A percentile compares a stretch with the other conserved stretches of the same genome.
phyloP scores from a whole-genome alignment of 30 jellyfish, hydroid and myxozoan genomes.

The Turritopsis dohrnii region DNA sequence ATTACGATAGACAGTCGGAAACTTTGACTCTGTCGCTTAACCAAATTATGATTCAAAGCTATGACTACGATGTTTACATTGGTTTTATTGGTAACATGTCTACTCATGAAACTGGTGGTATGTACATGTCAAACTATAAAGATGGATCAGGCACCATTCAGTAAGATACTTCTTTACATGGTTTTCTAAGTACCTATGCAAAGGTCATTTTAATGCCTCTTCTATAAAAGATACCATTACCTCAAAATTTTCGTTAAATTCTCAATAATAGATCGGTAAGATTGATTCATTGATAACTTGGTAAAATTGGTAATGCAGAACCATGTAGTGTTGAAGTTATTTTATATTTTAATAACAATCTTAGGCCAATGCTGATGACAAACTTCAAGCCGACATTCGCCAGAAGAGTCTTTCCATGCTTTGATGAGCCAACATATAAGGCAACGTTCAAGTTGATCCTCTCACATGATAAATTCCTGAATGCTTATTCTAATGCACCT shows the following conservation, averaged over 20 bases:
- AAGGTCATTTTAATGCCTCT: background rate
- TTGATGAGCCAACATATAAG: slow-evolving; percentile 29
- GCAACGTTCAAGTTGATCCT: slow-evolving; percentile 21
- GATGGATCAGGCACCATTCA: background rate
- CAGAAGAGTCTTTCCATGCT: slow-evolving; percentile 28
- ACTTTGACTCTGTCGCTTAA: background rate
- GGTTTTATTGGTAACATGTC: slow-evolving; percentile 12
- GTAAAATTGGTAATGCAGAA: too few species aligned
- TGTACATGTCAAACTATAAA: background rate
- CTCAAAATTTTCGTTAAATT: too few species aligned
- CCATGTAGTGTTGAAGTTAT: too few species aligned
- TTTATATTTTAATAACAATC: too few species aligned
- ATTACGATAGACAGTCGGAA: background rate
- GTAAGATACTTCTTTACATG: background rate
- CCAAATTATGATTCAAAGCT: background rate
- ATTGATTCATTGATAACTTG: too few species aligned
- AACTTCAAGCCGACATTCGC: slow-evolving; percentile 30
- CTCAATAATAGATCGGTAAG: too few species aligned
- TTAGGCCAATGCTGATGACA: slow-evolving; percentile 21
- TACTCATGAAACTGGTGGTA: background rate
- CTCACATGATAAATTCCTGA: background rate
- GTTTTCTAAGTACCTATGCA: background rate
- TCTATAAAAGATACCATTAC: too few species aligned
- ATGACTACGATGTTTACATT: slow-evolving; percentile 20
- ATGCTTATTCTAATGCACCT: slow-evolving; percentile 29